Conservation (phyloP, 1,140 invertebrate species). For the Drosophila rhopaloa region DNA sequence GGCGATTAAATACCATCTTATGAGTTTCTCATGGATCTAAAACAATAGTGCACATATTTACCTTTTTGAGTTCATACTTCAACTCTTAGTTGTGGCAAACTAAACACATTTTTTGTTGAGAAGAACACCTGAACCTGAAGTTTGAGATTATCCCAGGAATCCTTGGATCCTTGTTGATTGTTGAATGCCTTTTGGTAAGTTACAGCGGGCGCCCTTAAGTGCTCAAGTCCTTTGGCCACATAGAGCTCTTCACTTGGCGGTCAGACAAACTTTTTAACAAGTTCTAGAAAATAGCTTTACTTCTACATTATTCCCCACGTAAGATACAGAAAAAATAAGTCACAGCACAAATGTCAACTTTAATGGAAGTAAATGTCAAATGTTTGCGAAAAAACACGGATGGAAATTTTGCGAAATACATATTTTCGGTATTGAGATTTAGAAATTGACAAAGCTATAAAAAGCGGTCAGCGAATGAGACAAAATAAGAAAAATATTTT, state of each 20-base stretch:
- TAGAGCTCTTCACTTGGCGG: slow-evolving; percentile 31
- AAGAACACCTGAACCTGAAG: slow-evolving; percentile 58
- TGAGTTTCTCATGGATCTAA: slow-evolving; percentile 2
- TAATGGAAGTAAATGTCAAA: slow-evolving; percentile 2
- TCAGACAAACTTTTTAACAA: slow-evolving; percentile 61
- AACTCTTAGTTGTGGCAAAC: background rate
- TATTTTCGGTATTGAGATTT: slow-evolving; percentile 20
- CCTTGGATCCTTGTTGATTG: slow-evolving; percentile 31
- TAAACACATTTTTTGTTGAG: background rate
- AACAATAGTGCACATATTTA: slow-evolving; percentile 22
- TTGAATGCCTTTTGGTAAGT: slow-evolving; percentile 25
- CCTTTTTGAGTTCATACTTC: slow-evolving; percentile 7
- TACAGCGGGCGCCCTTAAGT: slow-evolving; percentile 4
- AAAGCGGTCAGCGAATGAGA: background rate
- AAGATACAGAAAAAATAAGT: slow-evolving; percentile 5
- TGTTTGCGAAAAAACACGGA: background rate
- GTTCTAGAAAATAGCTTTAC: slow-evolving; percentile 20
- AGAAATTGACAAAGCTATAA: background rate
- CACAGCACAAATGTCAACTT: slow-evolving; percentile 5
- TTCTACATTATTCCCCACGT: slow-evolving; percentile 17
- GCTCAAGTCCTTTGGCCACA: slow-evolving; percentile 7
- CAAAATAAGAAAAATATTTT: background rate
- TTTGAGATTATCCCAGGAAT: slow-evolving; percentile 45
- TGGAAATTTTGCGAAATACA: background rate
- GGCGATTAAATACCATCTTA: slow-evolving; percentile 4